Base-by-base conservation (phyloP, 2,113 vertebrate species). In the Astatotilapia flaviijosephi region DNA sequence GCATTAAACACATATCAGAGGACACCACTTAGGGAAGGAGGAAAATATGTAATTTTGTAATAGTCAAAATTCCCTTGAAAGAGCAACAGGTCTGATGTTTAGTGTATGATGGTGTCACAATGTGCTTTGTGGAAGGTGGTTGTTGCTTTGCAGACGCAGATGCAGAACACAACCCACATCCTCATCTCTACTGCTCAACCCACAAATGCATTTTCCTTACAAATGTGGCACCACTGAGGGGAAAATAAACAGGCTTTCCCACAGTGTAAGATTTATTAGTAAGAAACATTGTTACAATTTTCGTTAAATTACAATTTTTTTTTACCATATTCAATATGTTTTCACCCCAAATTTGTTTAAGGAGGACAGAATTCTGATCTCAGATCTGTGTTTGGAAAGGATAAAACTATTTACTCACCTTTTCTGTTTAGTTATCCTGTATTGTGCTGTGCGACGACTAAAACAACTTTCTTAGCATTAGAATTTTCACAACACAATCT, bases 221-320 rank as follows among this genome's bases (percentile, higher is more conserved):
- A 9, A n/a, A 51, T 51, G 49, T 51, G 49, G 49, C 49, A n/a
- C 5, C 5, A 51, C 17, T 1, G 8, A n/a, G 3, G 49, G 8
- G 17, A 3, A 51, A 51, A 51, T 51, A 51, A 51, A 51, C 17
- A 51, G 49, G 8, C 49, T 51, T 51, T 51, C 3, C 49, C 1
- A 51, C 49, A 3, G 49, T 51, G 17, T 51, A 51, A 51, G 5
- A 51, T 51, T 51, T 51, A 51, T 51, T 51, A 51, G 49, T 51
- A 51, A n/a, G 49, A 51, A n/a, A 51, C 8, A 9, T n/a, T 51
- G 49, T 51, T 9, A 51, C 0, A 5, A 0, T 51, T 51, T 51
- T 9, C 49, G n/a, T 51, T 9, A 51, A 51, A 5, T 51, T 51
- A 6, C 3, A n/a, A 5, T 5, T 51, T 51, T 51, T 51, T 51